Evolutionary conservation across 2,888 invertebrate genomes (phyloP).

Genomic region (Mechanitis mazaeus): DNA sequence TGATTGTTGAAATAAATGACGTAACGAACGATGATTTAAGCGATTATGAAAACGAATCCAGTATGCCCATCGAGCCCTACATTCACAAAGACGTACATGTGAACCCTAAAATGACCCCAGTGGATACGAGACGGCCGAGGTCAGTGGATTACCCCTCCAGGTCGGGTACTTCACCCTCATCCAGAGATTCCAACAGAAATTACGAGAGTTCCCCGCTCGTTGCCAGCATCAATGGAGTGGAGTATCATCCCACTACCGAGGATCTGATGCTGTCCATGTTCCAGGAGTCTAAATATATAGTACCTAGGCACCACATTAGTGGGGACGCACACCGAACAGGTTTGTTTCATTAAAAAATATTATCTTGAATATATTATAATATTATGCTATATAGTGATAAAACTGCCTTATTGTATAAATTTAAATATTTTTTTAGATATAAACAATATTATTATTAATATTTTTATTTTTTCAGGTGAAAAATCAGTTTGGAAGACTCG

Average conservation of each 20-base stretch:
- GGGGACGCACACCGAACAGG: slow-evolving; percentile 66
- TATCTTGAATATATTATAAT: background rate
- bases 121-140: slow-evolving; percentile 59
- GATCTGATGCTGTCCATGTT: slow-evolving; percentile 70
- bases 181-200: slow-evolving; percentile 51
- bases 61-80: slow-evolving; percentile 55
- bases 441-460: slow-evolving; percentile 2
- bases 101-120: slow-evolving; percentile 74
- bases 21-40: slow-evolving; percentile 43
- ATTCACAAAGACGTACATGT: slow-evolving; percentile 74
- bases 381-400: too few relatives aligned
- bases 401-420: too few relatives aligned
- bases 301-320: slow-evolving; percentile 59
- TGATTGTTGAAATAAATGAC: slow-evolving; percentile 62
- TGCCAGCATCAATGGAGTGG: slow-evolving; percentile 67
- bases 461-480: slow-evolving; percentile 55
- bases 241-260: slow-evolving; percentile 69
- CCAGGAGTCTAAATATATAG: slow-evolving; percentile 67
- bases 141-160: slow-evolving; percentile 60
- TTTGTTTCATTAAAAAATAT: slow-evolving; percentile 33
- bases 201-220: slow-evolving; percentile 67
- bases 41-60: slow-evolving; percentile 53
- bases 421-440: too few relatives aligned
- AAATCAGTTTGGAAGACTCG: slow-evolving; percentile 72
- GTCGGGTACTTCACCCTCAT: slow-evolving; percentile 35